Percentiles rank a stretch among this genome's conserved stretches.
phyloP scores from a whole-genome alignment of 2,113 vertebrate species.

The Plecotus auritus region DNA sequence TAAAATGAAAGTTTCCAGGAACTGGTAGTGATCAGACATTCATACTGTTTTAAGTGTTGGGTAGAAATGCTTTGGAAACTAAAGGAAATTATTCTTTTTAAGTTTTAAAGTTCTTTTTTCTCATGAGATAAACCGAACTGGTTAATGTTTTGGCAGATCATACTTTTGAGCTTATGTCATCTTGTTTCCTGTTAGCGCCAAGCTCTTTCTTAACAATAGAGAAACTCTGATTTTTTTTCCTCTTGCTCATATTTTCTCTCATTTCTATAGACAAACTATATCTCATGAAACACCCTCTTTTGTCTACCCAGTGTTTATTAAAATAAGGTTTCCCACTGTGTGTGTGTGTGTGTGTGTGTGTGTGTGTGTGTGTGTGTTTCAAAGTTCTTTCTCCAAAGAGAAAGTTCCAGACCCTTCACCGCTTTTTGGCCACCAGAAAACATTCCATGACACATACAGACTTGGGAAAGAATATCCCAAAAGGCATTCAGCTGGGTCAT shows the following conservation, averaged over 20 bases:
- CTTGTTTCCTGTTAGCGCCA: background rate
- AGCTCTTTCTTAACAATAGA: background rate
- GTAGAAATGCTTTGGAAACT: conserved; percentile 4
- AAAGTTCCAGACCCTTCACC: background rate
- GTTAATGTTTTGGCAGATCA: conserved; percentile 10
- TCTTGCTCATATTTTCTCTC: background rate
- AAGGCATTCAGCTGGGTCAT: background rate
- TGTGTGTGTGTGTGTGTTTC: background rate
- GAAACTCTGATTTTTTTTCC: background rate
- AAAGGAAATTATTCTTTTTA: conserved; percentile 27
- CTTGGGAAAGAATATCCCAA: background rate
- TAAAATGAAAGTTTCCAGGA: conserved; percentile 16
- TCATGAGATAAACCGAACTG: conserved; percentile 12
- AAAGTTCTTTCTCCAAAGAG: background rate
- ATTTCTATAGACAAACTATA: background rate
- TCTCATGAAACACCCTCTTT: background rate
- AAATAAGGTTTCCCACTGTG: background rate
- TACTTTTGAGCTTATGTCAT: conserved; percentile 35
- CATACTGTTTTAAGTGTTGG: background rate
- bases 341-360: background rate
- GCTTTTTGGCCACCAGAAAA: background rate
- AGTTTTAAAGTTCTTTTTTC: conserved; percentile 26
- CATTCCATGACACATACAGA: background rate
- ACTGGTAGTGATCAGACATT: conserved; percentile 3
- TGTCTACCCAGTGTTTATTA: background rate